A percentile compares a stretch with the other conserved stretches of the same genome.
These are phyloP conservation scores for Rhodinocichla rosea DNA, from an alignment of 2,113 vertebrate genomes.

Conservation along the genomic window DNA sequence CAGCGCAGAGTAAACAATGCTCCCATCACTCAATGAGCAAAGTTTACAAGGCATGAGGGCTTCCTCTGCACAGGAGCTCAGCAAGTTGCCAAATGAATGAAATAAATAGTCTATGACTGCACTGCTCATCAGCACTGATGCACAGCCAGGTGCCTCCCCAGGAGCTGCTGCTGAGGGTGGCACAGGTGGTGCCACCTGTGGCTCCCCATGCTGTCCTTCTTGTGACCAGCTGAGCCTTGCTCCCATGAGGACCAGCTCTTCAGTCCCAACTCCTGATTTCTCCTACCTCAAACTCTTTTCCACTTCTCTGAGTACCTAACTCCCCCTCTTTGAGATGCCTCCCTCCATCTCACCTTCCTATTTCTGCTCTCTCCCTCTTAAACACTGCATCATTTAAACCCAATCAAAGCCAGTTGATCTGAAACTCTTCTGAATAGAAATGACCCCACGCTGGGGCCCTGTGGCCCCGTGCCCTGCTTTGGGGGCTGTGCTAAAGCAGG, in stretches of 20 bases:
- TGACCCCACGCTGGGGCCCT: not conserved
- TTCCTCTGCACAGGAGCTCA: not conserved
- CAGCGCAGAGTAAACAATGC: not conserved
- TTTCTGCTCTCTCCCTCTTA: conserved; percentile 39
- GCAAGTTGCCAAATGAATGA: not conserved
- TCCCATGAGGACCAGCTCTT: not conserved
- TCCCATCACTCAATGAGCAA: not conserved
- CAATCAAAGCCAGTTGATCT: conserved; percentile 49
- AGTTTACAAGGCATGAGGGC: not conserved
- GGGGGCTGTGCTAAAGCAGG: not conserved
- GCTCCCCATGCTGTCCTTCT: not conserved
- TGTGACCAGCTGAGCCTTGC: not conserved
- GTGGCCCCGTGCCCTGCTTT: fast-evolving
- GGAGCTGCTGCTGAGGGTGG: fast-evolving
- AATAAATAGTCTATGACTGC: not conserved
- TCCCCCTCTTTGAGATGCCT: not conserved
- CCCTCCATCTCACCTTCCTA: not conserved
- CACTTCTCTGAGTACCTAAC: not conserved
- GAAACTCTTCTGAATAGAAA: conserved; percentile 59
- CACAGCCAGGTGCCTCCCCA: not conserved
- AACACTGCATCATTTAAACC: conserved; percentile 55
- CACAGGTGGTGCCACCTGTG: fast-evolving
- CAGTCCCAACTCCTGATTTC: not conserved
- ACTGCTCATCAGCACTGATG: not conserved
- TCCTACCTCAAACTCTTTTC: not conserved